phyloP scores from a whole-genome alignment of 1,140 invertebrate species.

The Heliconius congener region DNA sequence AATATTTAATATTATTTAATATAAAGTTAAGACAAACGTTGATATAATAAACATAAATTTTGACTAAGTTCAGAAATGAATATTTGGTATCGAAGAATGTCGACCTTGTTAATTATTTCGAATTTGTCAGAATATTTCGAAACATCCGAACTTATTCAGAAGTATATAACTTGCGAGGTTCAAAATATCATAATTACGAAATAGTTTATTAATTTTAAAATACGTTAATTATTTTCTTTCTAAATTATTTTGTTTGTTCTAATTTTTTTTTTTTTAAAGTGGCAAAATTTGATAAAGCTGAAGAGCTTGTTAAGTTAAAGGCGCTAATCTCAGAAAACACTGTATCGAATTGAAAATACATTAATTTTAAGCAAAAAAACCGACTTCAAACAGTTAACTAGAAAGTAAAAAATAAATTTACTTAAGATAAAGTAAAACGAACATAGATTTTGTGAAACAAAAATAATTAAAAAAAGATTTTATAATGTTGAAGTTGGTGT shows the following conservation, averaged over 20 bases:
- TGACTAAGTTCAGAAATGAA: background rate
- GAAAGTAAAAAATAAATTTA: no score
- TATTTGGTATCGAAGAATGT: background rate
- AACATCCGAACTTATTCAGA: background rate
- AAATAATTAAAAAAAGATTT: no score
- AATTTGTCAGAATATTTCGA: background rate
- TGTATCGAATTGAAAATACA: no score
- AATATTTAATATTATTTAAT: background rate
- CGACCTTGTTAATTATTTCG: background rate
- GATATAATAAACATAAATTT: background rate
- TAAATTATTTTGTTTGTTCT: background rate
- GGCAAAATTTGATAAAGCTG: no score
- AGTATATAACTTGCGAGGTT: background rate
- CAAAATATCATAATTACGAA: background rate
- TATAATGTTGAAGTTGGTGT: no score
- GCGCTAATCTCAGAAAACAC: no score
- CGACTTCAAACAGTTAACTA: no score
- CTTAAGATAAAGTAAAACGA: no score
- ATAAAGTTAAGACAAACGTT: constrained; percentile 7
- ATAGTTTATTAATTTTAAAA: background rate
- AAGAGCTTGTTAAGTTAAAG: no score
- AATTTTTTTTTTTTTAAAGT: background rate
- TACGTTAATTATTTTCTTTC: background rate
- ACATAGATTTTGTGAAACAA: no score
- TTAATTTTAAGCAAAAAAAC: no score